Conservation (phyloP, 2,888 invertebrate genomes). For the Falcaria lacertinaria region DNA sequence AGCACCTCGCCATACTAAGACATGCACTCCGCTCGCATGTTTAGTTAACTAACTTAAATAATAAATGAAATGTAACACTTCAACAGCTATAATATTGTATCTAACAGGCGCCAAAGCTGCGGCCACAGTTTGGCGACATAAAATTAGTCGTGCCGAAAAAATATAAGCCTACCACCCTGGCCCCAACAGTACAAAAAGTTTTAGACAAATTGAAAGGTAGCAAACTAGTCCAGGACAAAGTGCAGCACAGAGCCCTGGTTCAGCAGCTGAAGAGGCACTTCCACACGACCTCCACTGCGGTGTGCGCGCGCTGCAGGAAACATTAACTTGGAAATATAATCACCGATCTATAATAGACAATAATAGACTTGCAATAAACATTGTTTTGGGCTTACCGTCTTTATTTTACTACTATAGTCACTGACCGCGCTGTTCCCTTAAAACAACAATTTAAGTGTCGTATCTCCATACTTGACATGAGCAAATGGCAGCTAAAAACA, state of each 20-base stretch:
- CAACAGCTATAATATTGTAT: conserved; percentile 15
- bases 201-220: conserved; percentile 37
- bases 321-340: no score
- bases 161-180: conserved; percentile 25
- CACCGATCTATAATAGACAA: no score
- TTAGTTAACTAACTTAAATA: not conserved
- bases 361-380: no score
- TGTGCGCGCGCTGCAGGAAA: conserved; percentile 31
- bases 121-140: conserved; percentile 3
- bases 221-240: conserved; percentile 33
- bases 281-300: conserved; percentile 25
- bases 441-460: no score
- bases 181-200: conserved; percentile 38
- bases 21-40: no score
- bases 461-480: no score
- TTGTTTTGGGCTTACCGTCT: no score
- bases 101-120: conserved; percentile 29
- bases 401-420: no score
- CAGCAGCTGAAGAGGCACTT: conserved; percentile 39
- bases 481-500: no score
- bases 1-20: conserved; percentile 49
- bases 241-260: conserved; percentile 28
- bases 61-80: not conserved
- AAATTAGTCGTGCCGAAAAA: not conserved
- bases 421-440: no score